These are phyloP conservation scores for Botrylloides violaceus DNA, from an alignment of 23 tunicate species.

Conservation along the genomic window DNA sequence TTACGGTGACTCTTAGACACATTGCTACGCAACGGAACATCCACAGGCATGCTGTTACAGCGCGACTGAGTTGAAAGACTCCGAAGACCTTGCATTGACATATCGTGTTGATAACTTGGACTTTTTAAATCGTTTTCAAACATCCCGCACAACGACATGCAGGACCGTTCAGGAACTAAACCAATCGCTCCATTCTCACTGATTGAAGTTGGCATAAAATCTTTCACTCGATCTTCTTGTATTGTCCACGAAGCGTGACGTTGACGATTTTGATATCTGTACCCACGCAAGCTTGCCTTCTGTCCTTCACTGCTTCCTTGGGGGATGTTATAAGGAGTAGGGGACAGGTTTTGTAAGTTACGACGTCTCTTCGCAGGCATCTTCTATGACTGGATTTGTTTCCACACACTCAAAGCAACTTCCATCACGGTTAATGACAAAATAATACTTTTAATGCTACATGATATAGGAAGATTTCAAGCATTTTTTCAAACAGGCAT, in stretches of 20 bases:
- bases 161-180: conserved; percentile 4
- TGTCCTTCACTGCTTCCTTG: neutral
- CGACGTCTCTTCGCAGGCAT: conserved; percentile 15
- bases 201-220: conserved; percentile 18
- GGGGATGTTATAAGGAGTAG: conserved; percentile 18
- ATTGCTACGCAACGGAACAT: conserved; percentile 51
- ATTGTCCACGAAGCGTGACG: conserved; percentile 26
- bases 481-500: too few relatives aligned
- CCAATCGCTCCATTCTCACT: conserved; percentile 15
- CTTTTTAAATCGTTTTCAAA: neutral
- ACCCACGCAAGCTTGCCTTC: neutral
- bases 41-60: conserved; percentile 42
- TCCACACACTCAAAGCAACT: too few relatives aligned
- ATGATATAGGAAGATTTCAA: too few relatives aligned
- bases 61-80: neutral
- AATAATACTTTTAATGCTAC: too few relatives aligned
- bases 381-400: neutral
- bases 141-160: conserved; percentile 22
- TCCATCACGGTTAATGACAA: too few relatives aligned
- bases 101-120: neutral
- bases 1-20: conserved; percentile 27
- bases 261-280: conserved; percentile 11
- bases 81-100: neutral
- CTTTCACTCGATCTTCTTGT: conserved; percentile 21
- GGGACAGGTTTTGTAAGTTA: neutral